These are phyloP conservation scores for Pterobdella sp. DNA, from an alignment of 2,888 invertebrate genomes.

Conservation along the genomic window DNA sequence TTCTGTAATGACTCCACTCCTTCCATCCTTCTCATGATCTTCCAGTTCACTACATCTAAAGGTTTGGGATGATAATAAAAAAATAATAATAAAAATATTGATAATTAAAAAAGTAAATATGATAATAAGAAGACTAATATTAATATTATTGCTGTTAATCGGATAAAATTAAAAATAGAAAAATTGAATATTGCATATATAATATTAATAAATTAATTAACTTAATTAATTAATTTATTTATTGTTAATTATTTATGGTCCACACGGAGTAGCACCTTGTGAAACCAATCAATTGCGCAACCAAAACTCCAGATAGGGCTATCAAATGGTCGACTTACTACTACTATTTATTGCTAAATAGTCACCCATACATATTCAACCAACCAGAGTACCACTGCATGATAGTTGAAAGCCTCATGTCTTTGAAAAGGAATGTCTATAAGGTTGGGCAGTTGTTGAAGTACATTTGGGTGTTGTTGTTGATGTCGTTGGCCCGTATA, in stretches of 20 bases:
- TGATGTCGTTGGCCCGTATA: no score
- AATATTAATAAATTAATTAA: neutral
- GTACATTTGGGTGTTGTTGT: no score
- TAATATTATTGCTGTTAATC: no score
- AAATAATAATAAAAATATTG: neutral
- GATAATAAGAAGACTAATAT: no score
- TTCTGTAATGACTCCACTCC: conserved; percentile 56
- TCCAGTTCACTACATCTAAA: conserved; percentile 87
- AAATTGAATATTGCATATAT: neutral
- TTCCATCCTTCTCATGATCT: conserved; percentile 91
- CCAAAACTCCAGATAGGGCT: no score
- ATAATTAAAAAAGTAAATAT: neutral
- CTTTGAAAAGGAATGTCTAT: conserved; percentile 77
- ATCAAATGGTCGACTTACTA: no score
- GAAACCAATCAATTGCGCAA: no score
- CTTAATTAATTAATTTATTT: conserved; percentile 21
- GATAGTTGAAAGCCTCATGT: conserved; percentile 89
- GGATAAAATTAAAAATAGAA: no score
- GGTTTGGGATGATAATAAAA: conserved; percentile 55
- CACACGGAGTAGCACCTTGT: no score
- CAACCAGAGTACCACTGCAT: conserved; percentile 82
- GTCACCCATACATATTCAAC: neutral
- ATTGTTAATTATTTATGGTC: conserved; percentile 24
- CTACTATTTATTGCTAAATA: neutral
- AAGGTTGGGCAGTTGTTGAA: conserved; percentile 59